A percentile compares a stretch with the other conserved stretches of the same genome.
Evolutionary conservation across 35 echinoderm and acorn worm genomes (phyloP).

Genomic region (Stichopus chloronotus): DNA sequence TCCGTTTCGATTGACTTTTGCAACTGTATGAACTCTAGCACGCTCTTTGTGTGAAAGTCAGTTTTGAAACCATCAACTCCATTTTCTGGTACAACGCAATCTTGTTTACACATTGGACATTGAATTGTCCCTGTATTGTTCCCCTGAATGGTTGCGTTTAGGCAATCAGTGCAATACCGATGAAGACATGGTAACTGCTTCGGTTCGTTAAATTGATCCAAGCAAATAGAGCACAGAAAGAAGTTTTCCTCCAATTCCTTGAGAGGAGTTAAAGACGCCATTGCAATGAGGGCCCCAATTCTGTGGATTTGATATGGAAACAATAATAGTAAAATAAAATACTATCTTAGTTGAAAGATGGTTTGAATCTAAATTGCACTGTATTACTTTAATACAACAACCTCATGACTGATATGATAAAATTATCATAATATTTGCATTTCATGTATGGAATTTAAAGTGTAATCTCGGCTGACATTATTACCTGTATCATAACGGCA

Average conservation of each 20-base stretch:
- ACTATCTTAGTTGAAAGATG: no score
- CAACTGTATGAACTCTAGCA: slow-evolving; percentile 47
- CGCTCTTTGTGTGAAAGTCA: slow-evolving; percentile 25
- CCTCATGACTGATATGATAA: no score
- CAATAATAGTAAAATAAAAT: no score
- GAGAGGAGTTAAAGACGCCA: neutral
- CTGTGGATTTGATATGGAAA: no score
- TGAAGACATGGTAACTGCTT: slow-evolving; percentile 38
- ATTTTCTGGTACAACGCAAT: neutral
- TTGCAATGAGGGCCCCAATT: neutral
- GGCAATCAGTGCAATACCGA: slow-evolving; percentile 19
- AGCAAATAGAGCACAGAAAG: slow-evolving; percentile 24
- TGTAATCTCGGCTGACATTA: no score
- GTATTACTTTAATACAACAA: no score
- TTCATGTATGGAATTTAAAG: no score
- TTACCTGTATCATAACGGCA: no score
- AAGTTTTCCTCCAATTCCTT: slow-evolving; percentile 17
- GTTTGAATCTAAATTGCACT: no score
- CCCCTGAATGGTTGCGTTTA: neutral
- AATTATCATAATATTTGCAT: no score
- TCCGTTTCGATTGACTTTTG: neutral
- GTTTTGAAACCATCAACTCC: slow-evolving; percentile 37
- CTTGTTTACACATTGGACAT: slow-evolving; percentile 27
- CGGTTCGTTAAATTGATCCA: slow-evolving; percentile 38
- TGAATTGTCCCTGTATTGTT: neutral